Evolutionary conservation across 92 coral and sea anemone species (phyloP).

Genomic region (Plumapathes pennacea): DNA sequence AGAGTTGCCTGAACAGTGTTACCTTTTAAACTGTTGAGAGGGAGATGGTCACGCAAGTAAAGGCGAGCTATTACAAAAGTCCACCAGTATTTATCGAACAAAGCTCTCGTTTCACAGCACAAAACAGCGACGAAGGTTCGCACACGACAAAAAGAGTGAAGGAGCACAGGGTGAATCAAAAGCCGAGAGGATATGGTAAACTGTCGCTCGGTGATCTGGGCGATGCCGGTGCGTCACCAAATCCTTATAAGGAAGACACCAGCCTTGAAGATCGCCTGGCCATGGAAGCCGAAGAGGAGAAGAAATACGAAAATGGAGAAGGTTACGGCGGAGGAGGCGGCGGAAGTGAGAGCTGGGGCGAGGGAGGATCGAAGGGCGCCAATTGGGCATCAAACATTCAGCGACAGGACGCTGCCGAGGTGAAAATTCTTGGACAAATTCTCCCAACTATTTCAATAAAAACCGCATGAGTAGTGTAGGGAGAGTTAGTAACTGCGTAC

Average conservation of each 20-base stretch:
- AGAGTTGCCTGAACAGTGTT: no score
- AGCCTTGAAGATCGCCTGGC: slow-evolving; percentile 88
- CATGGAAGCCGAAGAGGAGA: slow-evolving; percentile 96
- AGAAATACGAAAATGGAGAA: slow-evolving; percentile 85
- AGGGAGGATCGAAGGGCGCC: slow-evolving; percentile 46
- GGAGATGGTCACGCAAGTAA: no score
- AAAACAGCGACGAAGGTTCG: slow-evolving; percentile 31
- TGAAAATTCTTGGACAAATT: no score
- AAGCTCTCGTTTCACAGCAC: slow-evolving; percentile 9
- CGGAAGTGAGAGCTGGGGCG: slow-evolving; percentile 57
- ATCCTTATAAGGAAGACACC: slow-evolving; percentile 87
- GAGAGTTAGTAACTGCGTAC: neutral
- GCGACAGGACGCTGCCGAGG: slow-evolving; percentile 90
- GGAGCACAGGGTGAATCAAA: slow-evolving; percentile 72
- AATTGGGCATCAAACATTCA: slow-evolving; percentile 71
- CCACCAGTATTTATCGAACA: no score
- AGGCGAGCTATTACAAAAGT: no score
- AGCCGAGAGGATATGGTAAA: slow-evolving; percentile 64
- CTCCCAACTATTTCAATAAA: no score
- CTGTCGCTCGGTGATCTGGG: slow-evolving; percentile 65
- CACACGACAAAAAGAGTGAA: slow-evolving; percentile 58
- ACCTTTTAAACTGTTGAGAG: no score
- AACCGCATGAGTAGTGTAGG: no score
- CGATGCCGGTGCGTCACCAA: slow-evolving; percentile 43
- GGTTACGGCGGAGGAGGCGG: slow-evolving; percentile 67